phyloP scores from a whole-genome alignment of 2,888 invertebrate species.

The Myopa tessellatipennis region DNA sequence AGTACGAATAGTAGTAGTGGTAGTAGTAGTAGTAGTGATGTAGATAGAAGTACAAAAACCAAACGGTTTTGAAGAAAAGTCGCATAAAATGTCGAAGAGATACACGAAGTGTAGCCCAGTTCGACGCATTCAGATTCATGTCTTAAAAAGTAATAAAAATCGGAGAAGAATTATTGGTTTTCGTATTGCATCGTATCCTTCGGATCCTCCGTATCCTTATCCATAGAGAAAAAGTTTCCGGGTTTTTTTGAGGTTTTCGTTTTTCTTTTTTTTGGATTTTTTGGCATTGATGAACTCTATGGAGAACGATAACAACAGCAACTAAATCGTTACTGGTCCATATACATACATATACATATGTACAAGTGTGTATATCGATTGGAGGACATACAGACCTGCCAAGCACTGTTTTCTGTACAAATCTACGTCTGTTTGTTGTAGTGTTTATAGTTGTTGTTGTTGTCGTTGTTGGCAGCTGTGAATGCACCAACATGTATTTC shows the following conservation, averaged over 20 bases:
- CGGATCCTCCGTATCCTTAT: no score
- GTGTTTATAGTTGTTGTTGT: not conserved
- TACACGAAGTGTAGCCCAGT: no score
- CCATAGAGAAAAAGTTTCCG: no score
- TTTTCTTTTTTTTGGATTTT: not conserved
- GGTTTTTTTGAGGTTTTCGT: no score
- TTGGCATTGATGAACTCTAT: not conserved
- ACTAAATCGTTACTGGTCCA: slow-evolving; percentile 1
- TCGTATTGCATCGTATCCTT: no score
- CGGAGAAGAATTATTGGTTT: not conserved
- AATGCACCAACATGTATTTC: no score
- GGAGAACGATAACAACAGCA: no score
- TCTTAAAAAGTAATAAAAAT: not conserved
- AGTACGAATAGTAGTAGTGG: no score
- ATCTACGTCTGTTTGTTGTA: not conserved
- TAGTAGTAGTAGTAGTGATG: no score
- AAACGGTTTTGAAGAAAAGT: no score
- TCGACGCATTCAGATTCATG: not conserved
- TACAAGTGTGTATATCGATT: slow-evolving; percentile 1
- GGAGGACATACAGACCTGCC: not conserved
- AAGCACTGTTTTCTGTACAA: not conserved
- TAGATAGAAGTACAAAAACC: no score
- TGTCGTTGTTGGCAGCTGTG: slow-evolving; percentile 9
- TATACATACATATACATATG: not conserved
- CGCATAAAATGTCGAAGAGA: no score